A percentile compares a stretch with the other conserved stretches of the same genome.
Conservation (phyloP, 2,113 vertebrate genomes). For the Microtus richardsoni region DNA sequence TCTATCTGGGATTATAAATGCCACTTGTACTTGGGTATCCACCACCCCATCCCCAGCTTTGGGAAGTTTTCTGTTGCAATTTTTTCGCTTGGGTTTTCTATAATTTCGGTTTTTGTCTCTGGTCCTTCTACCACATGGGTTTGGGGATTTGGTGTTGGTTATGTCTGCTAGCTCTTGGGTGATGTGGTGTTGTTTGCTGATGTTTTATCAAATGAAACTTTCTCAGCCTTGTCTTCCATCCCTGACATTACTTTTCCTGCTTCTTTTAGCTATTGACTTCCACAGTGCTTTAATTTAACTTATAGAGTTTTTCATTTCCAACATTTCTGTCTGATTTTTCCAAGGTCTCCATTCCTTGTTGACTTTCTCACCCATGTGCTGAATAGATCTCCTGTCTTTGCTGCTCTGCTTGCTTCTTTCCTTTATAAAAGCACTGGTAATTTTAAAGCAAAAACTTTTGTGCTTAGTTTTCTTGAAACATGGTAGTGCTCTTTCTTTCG, state of each 20-base stretch:
- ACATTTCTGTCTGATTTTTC: background rate
- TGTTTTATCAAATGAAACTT: background rate
- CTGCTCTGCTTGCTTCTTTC: background rate
- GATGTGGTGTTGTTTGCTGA: background rate
- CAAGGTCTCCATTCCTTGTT: background rate
- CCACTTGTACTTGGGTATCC: background rate
- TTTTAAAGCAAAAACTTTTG: background rate
- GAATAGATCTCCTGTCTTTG: background rate
- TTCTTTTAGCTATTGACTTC: background rate
- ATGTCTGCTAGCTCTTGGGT: background rate
- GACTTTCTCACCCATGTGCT: background rate
- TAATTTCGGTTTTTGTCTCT: background rate
- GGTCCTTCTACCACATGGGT: background rate
- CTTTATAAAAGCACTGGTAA: background rate
- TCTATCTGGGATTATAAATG: background rate
- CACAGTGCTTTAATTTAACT: background rate
- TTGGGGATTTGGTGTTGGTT: background rate
- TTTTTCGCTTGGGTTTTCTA: background rate
- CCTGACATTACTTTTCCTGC: background rate
- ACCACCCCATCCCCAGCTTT: background rate
- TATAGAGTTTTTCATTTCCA: background rate
- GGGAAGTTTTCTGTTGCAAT: background rate
- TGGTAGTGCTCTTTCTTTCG: background rate
- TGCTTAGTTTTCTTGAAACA: background rate
- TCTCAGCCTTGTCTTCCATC: background rate